Conservation (phyloP, 2,888 invertebrate genomes). For the Drosophila pullipes region DNA sequence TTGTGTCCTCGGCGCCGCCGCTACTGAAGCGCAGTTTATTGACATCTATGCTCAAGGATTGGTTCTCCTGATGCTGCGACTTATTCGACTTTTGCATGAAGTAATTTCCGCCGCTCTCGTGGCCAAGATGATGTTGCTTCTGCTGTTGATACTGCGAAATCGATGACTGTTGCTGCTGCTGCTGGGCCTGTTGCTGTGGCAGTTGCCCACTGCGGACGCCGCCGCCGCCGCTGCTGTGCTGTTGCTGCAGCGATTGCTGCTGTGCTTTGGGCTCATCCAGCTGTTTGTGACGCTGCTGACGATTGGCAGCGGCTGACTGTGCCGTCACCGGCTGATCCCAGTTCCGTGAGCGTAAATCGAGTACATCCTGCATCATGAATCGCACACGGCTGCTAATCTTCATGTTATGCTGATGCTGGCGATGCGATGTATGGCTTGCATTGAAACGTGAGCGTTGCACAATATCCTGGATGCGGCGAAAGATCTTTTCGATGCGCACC, state of each 20-base stretch:
- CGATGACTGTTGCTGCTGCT: conserved; percentile 33
- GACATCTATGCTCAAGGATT: conserved; percentile 74
- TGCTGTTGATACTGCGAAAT: conserved; percentile 52
- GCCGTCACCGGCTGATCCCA: conserved; percentile 78
- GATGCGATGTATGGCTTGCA: conserved; percentile 12
- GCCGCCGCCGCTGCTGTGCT: conserved; percentile 6
- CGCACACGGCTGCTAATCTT: conserved; percentile 84
- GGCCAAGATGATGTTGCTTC: conserved; percentile 53
- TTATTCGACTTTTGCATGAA: conserved; percentile 74
- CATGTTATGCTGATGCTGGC: conserved; percentile 52
- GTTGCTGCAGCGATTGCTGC: conserved; percentile 35
- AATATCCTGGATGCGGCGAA: conserved; percentile 75
- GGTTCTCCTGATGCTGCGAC: conserved; percentile 73
- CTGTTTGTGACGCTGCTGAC: conserved; percentile 49
- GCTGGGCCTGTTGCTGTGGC: conserved; percentile 36
- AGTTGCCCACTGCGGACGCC: conserved; percentile 38
- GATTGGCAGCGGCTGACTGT: conserved; percentile 23
- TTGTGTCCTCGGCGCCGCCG: conserved; percentile 58
- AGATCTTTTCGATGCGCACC: conserved; percentile 79
- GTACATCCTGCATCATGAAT: conserved; percentile 84
- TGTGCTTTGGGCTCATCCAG: conserved; percentile 51
- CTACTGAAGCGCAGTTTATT: conserved; percentile 80
- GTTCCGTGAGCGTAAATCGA: conserved; percentile 77
- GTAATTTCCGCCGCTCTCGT: conserved; percentile 56
- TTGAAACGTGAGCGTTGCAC: conserved; percentile 66